Base-by-base conservation (phyloP, 2,888 invertebrate genomes). In the Lasius platythorax region DNA sequence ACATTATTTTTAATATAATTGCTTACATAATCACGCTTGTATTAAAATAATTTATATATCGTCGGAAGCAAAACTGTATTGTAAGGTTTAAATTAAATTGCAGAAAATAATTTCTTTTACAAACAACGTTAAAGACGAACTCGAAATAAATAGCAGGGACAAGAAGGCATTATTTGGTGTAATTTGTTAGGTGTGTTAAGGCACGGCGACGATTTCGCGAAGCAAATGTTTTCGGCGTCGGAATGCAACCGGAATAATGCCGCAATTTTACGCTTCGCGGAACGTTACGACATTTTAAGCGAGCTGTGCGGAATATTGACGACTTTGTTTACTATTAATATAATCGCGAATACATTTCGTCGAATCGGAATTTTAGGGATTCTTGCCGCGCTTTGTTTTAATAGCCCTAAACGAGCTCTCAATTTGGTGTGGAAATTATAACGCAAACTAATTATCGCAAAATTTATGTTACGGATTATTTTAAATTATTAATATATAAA, bases 231-330 rank as follows among this genome's bases (percentile, higher is more conserved):
- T 81, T 33, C 58, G 78, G 74, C 74, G 40, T 37, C 83, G 74
- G 78, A 87, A 82, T 75, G 82, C 83, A 78, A 78, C 66, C 50
- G 64, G 78, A 85, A 83, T 88, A 87, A 82, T 87, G 78, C 50
- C 73, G 76, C 72, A 85, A 88, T 86, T 88, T 74, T 82, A 66
- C 63, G 58, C 50, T 68, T 81, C 15, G 76, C 18, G 46, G 58
- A 70, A 72, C 50, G 12, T 81, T 61, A 70, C 46, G 68, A 84
- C 46, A 46, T 76, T 87, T 70, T 40, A 74, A 78, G 63, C 18
- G 33, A 61, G 58, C 37, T 61, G 30, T 28, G 58, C 28, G 30
- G 81, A 83, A 84, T 88, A 88, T 83, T 87, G 79, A 88, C 50
- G 73, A 83, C 37, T 79, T 66, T 72, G 75, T 85, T 84, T 75